Base-by-base conservation (phyloP, 1,140 invertebrate species). In the Lordiphosa mommai region DNA sequence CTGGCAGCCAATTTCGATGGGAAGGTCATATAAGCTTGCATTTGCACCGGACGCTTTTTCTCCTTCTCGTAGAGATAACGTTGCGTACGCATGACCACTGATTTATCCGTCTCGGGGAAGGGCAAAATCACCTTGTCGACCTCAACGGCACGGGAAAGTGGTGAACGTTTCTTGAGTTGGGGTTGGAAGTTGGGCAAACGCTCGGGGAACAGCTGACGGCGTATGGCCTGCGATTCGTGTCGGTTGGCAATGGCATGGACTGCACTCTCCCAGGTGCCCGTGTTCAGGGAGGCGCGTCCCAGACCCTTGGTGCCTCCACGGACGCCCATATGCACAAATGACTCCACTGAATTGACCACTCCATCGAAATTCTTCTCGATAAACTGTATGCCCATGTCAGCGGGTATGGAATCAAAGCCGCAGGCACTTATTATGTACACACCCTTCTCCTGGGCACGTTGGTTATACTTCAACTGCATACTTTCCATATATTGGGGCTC, bases 401-500 rank as follows among this genome's bases (percentile, higher is more conserved):
- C 91, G 3, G 97, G 97, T 68, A 99, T 94, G 58, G 93, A 93
- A 72, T 98, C 97, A 85, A 97, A 96, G 1, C 97, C 97, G 90
- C 97, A 98, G 7, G 96, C 94, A 66, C 95, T 96, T 8, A 99
- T 89, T 6, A 98, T 90, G 80, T 96, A 97, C 1, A 97, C 90
- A 3, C 91, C 93, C 10, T 93, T 94, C 49, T 96, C 92, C 82
- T 93, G 89, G 0, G 98, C 98, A 44, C 91, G 87, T 47, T 93
- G 90, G 73, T 95, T 91, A 88, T 98, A 97, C 65, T 94, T 90
- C 33, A 97, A 82, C 87, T 96, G 95, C 90, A 98, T 96, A 16
- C 73, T 90, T 89, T 98, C 96, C 88, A 98, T 93, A 79, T 93
- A 98, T 93, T 97, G 88, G 1, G 96, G 94, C 89, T 99, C 97